A percentile compares a stretch with the other conserved stretches of the same genome.
phyloP scores from a whole-genome alignment of 2,888 invertebrate species.

The Orthonychiurus folsomi region DNA sequence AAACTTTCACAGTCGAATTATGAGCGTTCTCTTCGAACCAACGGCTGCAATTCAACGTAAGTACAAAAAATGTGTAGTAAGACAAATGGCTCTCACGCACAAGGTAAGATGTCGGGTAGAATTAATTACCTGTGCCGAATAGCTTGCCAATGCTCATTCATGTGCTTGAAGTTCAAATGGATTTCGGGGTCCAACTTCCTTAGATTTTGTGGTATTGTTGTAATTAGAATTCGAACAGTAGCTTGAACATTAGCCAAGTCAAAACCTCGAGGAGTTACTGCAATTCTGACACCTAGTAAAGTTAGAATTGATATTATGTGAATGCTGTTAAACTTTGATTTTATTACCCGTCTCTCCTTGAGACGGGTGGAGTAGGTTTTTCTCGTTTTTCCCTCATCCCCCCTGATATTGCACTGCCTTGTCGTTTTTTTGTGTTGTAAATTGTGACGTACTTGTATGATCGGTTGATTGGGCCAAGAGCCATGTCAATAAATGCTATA shows the following conservation, averaged over 20 bases:
- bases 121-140: constrained; percentile 64
- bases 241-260: constrained; percentile 77
- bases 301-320: neutral
- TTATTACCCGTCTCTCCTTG: too few species aligned
- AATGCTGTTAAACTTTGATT: too few species aligned
- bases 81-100: neutral
- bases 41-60: constrained; percentile 53
- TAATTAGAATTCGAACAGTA: constrained; percentile 79
- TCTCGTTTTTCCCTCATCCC: too few species aligned
- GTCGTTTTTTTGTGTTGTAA: too few species aligned
- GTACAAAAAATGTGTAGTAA: constrained; percentile 17
- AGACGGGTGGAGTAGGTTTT: too few species aligned
- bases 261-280: constrained; percentile 60
- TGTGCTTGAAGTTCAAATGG: constrained; percentile 59
- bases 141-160: constrained; percentile 83
- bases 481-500: too few species aligned
- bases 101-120: neutral
- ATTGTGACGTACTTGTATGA: neutral
- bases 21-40: constrained; percentile 99
- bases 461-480: too few species aligned
- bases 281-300: constrained; percentile 44
- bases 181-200: constrained; percentile 79
- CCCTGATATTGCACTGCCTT: too few species aligned
- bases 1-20: constrained; percentile 89
- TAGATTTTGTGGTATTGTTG: constrained; percentile 88